Base-by-base conservation (phyloP, 2,888 invertebrate genomes). In the Criorhina ranunculi region DNA sequence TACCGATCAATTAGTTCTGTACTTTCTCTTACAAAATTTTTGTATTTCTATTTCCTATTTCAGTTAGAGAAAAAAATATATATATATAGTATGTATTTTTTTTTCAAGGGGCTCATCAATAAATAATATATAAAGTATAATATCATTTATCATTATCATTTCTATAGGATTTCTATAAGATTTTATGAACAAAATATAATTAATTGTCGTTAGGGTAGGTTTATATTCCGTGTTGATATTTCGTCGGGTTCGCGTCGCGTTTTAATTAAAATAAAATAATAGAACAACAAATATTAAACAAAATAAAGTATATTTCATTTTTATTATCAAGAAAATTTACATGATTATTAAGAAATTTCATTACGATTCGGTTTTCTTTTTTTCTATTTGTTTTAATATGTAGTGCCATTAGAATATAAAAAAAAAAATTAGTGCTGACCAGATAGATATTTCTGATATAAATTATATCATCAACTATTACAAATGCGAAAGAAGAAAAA, bases 241-340 rank as follows among this genome's bases (percentile, higher is more conserved):
- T 75, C 59, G 60, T 85, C 85, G 85, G 85, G 85, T 80, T 80
- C 85, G 85, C 85, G 85, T 85, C 85, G 85, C 85, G 85, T 82
- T 79, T 79, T 53, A 70, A 55, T 62, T 33, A 17, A 76, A 75
- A 11, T 60, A 75, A 59, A 12, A 62, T 51, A 37, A 51, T 12
- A 73, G 33, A 53, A 67, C 12, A 33, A 46, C 2, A n/a, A 55
- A 69, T 15, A 44, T 17, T 19, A 77, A 77, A 69, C 72, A 79
- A 69, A 37, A 51, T 37, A 55, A 69, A 24, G 24, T 24, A 24
- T 69, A 73, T 83, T 82, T 83, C 79, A 79, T 69, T 69, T 79
- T 73, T 64, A 79, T 75, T 67, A 75, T 83, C 73, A 69, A 78
- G 46, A 7, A 40, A 24, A 31, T 1, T 29, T 24, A 46, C 66